phyloP scores from a whole-genome alignment of 2,797 vertebrate genomes.

The Darevskia nairensis region DNA sequence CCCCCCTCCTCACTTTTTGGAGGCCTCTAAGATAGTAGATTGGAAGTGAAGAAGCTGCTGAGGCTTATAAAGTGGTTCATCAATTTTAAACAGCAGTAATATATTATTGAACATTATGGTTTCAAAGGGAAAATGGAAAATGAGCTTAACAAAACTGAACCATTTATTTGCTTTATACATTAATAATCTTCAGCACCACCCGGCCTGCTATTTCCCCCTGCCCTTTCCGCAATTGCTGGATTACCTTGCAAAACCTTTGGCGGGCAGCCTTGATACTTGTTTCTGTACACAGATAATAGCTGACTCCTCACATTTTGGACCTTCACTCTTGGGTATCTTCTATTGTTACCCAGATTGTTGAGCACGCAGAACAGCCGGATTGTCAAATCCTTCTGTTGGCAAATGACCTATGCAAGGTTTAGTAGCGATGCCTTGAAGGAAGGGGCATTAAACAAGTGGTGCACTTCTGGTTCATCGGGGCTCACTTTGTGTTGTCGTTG shows the following conservation, averaged over 20 bases:
- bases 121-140: constrained; percentile 30
- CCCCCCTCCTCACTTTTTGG: background rate
- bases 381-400: background rate
- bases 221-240: background rate
- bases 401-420: background rate
- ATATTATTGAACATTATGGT: constrained; percentile 39
- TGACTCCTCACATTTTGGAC: background rate
- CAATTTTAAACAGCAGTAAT: constrained; percentile 45
- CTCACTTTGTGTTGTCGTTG: background rate
- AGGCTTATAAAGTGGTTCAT: constrained; percentile 37
- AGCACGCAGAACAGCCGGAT: background rate
- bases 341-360: background rate
- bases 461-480: background rate
- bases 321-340: background rate
- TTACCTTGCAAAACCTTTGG: background rate
- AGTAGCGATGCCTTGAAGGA: background rate
- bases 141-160: constrained; percentile 36
- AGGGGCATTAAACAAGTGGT: background rate
- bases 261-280: background rate
- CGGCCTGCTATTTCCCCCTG: background rate
- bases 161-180: constrained; percentile 29
- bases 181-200: constrained; percentile 8
- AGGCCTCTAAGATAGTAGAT: background rate
- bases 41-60: background rate
- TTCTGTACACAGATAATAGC: background rate